These are phyloP conservation scores for Mesaphorura yosii DNA, from an alignment of 1,140 invertebrate genomes.

Conservation along the genomic window DNA sequence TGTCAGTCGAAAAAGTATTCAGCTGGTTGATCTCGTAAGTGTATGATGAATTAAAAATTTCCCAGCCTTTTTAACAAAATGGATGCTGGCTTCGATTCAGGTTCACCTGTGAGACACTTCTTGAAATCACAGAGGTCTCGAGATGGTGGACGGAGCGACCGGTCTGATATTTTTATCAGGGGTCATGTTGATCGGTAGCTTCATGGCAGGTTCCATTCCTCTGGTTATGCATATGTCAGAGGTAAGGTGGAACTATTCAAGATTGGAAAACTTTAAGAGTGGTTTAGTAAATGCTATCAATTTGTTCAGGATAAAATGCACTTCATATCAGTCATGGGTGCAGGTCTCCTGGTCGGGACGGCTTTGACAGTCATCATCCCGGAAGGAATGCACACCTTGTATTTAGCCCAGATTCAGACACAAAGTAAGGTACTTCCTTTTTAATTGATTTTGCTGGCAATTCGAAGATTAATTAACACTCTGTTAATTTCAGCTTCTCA, in stretches of 20 bases:
- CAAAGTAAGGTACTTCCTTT: constrained; percentile 16
- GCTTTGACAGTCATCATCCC: constrained; percentile 96
- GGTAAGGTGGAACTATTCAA: constrained; percentile 51
- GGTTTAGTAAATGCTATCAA: neutral
- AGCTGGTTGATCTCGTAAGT: too few species aligned
- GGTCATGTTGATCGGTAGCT: constrained; percentile 91
- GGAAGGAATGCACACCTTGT: constrained; percentile 83
- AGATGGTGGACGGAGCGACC: constrained; percentile 66
- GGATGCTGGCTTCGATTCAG: too few species aligned
- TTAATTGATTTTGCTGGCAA: constrained; percentile 15
- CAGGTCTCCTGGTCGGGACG: constrained; percentile 93
- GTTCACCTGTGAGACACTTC: too few species aligned
- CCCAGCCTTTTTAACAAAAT: too few species aligned
- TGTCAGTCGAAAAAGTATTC: too few species aligned
- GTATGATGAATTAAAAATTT: too few species aligned
- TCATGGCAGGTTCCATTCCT: constrained; percentile 78
- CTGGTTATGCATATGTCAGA: constrained; percentile 85
- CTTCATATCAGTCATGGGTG: constrained; percentile 85
- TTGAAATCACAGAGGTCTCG: too few species aligned
- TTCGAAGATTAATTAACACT: too few species aligned
- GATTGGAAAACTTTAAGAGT: neutral
- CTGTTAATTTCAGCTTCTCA: neutral
- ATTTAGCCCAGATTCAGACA: constrained; percentile 35
- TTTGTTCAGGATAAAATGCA: constrained; percentile 73
- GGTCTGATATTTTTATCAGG: constrained; percentile 65